These are phyloP conservation scores for Cuculus canorus DNA, from an alignment of 2,797 vertebrate species.

Conservation along the genomic window DNA sequence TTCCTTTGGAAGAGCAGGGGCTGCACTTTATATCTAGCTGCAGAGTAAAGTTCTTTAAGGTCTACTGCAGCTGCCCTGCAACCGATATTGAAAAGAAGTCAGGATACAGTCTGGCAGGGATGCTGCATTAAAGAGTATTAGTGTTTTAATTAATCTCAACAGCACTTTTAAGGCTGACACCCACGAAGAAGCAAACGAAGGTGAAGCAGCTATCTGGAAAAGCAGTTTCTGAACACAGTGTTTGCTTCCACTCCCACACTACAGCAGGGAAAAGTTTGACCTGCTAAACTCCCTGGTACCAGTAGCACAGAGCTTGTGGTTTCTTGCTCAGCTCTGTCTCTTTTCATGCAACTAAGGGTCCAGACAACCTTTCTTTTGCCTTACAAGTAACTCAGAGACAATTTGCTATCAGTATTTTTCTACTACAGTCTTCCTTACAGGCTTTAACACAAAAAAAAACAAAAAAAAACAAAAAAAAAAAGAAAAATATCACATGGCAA, in stretches of 20 bases:
- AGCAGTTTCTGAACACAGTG: not conserved
- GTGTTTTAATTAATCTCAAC: not conserved
- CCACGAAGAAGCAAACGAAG: not conserved
- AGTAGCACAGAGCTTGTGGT: not conserved
- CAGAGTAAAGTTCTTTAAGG: not conserved
- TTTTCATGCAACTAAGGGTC: not conserved
- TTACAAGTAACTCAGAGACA: not conserved
- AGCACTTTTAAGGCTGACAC: not conserved
- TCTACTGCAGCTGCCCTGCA: not conserved
- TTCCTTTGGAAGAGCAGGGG: not conserved
- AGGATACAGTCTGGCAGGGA: not conserved
- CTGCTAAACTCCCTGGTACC: not conserved
- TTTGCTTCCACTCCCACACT: not conserved
- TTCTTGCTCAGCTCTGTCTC: not conserved
- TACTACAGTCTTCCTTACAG: not conserved
- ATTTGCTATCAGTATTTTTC: not conserved
- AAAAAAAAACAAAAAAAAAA: too few relatives aligned
- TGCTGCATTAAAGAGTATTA: not conserved
- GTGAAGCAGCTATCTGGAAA: not conserved
- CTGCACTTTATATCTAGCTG: not conserved
- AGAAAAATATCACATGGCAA: not conserved
- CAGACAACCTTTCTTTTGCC: not conserved
- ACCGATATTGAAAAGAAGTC: not conserved
- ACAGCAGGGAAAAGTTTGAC: not conserved
- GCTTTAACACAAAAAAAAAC: not conserved